phyloP scores from a whole-genome alignment of 1,140 invertebrate species.

The Bombus breviceps region DNA sequence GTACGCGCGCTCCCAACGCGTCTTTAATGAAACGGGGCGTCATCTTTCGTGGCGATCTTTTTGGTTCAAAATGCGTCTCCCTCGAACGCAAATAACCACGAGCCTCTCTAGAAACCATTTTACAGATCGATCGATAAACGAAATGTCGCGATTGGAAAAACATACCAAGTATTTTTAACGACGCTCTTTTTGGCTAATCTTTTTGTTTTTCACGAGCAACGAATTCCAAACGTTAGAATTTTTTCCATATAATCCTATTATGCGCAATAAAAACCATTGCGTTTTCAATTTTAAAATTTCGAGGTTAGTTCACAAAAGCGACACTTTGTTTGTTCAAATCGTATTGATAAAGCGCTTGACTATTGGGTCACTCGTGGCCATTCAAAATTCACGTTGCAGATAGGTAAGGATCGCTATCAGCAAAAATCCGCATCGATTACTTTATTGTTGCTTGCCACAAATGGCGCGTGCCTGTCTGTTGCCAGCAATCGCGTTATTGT shows the following conservation, averaged over 20 bases:
- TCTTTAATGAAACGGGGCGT: conserved; percentile 30
- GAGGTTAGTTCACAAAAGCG: neutral
- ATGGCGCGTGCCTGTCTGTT: neutral
- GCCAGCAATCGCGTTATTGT: neutral
- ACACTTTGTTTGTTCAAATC: neutral
- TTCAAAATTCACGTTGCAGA: neutral
- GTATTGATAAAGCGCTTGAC: neutral
- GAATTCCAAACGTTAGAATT: no score
- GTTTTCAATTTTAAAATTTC: no score
- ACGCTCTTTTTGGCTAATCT: no score
- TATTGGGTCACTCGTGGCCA: neutral
- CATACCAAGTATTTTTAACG: neutral
- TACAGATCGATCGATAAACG: neutral
- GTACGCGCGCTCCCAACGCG: neutral
- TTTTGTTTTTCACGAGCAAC: no score
- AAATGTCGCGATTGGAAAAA: neutral
- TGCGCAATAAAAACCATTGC: no score
- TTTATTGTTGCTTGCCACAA: neutral
- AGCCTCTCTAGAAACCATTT: neutral
- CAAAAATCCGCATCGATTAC: conserved; percentile 4
- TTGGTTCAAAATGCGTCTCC: neutral
- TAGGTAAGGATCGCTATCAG: neutral
- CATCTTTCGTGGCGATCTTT: neutral
- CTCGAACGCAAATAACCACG: neutral
- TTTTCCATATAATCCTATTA: no score